These are phyloP conservation scores for Macaria liturata DNA, from an alignment of 2,888 invertebrate species.

Conservation along the genomic window DNA sequence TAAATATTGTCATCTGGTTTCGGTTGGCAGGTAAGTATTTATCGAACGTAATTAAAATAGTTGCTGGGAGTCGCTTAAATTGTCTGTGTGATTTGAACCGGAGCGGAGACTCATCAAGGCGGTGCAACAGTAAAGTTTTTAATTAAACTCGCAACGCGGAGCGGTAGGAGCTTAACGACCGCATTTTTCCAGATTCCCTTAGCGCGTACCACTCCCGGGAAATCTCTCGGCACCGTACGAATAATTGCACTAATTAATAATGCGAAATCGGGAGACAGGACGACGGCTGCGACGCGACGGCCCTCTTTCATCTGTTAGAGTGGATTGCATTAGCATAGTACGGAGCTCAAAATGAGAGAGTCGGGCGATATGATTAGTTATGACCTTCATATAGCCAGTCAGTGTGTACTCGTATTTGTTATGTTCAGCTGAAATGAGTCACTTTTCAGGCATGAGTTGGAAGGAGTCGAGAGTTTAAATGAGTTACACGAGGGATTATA, in stretches of 20 bases:
- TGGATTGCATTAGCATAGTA: conserved; percentile 57
- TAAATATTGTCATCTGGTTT: no score
- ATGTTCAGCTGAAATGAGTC: conserved; percentile 24
- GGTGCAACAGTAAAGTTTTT: conserved; percentile 72
- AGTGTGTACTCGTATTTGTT: no score
- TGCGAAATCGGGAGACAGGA: conserved; percentile 57
- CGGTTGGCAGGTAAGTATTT: background rate
- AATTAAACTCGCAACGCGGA: conserved; percentile 67
- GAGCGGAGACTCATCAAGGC: conserved; percentile 48
- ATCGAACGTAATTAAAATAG: conserved; percentile 25
- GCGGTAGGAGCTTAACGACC: conserved; percentile 66
- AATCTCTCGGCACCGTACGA: conserved; percentile 67
- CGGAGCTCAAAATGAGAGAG: conserved; percentile 43
- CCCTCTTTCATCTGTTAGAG: conserved; percentile 53
- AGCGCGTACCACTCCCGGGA: conserved; percentile 61
- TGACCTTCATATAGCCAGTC: conserved; percentile 10
- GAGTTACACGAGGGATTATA: conserved; percentile 52
- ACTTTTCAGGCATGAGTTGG: conserved; percentile 38
- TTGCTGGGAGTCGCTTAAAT: conserved; percentile 31
- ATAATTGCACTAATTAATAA: conserved; percentile 76
- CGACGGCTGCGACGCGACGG: conserved; percentile 38
- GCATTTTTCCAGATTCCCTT: conserved; percentile 74
- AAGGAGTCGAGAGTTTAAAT: conserved; percentile 60
- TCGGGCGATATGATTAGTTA: conserved; percentile 26
- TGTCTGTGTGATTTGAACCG: conserved; percentile 48